Percentiles rank a stretch among this genome's conserved stretches.
These are phyloP conservation scores for Andricus grossulariae DNA, from an alignment of 1,140 invertebrate genomes.

Conservation along the genomic window DNA sequence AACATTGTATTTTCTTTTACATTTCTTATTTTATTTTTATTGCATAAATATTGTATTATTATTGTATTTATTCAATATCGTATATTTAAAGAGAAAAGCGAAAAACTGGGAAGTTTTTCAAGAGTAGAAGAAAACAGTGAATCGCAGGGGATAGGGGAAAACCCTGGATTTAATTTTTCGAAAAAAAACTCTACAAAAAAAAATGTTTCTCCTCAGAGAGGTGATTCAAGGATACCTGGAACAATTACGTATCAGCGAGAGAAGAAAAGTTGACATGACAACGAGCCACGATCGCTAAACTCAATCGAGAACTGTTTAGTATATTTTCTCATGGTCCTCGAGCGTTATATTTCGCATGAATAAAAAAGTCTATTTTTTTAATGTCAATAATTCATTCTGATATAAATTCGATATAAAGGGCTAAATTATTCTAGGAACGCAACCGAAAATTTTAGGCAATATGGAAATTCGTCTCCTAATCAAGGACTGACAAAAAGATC, in stretches of 20 bases:
- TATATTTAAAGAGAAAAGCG: no score
- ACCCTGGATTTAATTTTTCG: background rate
- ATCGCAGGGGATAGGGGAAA: no score
- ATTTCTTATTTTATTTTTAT: no score
- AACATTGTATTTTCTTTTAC: no score
- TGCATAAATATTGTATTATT: no score
- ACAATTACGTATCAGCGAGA: conserved; percentile 10
- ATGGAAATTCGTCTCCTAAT: background rate
- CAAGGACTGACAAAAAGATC: background rate
- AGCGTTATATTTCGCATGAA: background rate
- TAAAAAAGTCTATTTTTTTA: background rate
- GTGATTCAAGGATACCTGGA: background rate
- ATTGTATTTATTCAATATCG: no score
- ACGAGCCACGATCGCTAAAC: conserved; percentile 21
- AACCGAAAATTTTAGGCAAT: background rate
- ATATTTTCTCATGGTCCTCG: conserved; percentile 12
- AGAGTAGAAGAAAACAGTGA: no score
- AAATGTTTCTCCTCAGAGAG: background rate
- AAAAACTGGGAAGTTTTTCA: no score
- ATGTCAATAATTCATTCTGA: background rate
- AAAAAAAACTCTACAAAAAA: background rate
- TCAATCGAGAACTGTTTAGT: conserved; percentile 20
- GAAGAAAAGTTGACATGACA: conserved; percentile 16
- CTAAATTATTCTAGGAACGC: no score
- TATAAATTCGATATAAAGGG: no score